Conservation (phyloP, 2,797 vertebrate species). For the Heteromormyrus szaboi region DNA sequence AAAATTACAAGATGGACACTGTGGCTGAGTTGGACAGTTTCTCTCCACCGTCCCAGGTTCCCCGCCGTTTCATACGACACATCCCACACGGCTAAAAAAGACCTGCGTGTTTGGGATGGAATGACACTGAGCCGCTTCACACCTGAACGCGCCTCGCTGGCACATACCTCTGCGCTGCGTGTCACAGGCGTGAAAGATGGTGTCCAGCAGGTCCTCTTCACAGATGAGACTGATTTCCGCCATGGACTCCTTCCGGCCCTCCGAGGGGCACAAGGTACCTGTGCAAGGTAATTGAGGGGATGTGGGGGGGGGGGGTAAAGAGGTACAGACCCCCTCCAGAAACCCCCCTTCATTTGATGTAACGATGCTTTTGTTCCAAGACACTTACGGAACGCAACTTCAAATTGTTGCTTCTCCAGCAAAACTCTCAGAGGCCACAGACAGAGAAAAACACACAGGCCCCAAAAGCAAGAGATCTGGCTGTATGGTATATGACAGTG, state of each 20-base stretch:
- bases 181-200: constrained; percentile 76
- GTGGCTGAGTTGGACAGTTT: neutral
- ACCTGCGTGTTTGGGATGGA: neutral
- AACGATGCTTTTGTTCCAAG: neutral
- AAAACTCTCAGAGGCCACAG: neutral
- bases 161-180: constrained; percentile 64
- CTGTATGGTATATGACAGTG: neutral
- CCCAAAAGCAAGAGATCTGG: neutral
- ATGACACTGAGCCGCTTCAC: neutral
- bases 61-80: neutral
- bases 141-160: neutral
- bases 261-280: constrained; percentile 36
- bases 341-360: neutral
- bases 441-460: neutral
- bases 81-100: neutral
- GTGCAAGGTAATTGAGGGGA: neutral
- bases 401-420: neutral
- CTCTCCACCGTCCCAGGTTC: neutral
- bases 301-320: no score
- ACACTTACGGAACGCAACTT: neutral
- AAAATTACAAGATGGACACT: neutral
- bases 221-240: constrained; percentile 62
- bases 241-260: constrained; percentile 42
- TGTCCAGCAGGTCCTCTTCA: constrained; percentile 76
- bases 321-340: neutral